Conservation (phyloP, 2,888 invertebrate species). For the Operophtera brumata region DNA sequence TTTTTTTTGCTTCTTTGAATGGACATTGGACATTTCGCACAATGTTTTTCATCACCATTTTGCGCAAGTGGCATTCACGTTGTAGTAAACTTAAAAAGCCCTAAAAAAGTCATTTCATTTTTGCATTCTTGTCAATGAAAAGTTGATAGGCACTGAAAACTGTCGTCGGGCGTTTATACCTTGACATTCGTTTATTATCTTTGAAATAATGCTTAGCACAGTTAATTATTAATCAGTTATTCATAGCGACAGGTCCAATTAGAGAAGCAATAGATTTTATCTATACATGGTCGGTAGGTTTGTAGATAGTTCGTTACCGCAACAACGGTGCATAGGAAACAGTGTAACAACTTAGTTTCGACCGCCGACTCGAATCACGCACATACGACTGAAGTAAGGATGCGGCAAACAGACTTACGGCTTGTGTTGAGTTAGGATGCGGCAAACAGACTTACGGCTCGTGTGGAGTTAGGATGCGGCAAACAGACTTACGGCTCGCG, state of each 20-base stretch:
- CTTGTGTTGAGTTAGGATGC: too few relatives aligned
- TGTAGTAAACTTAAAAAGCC: background rate
- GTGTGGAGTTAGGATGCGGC: too few relatives aligned
- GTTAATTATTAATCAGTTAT: constrained; percentile 30
- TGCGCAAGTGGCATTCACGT: background rate
- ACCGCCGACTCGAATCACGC: background rate
- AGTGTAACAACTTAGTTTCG: constrained; percentile 1
- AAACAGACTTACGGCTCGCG: too few relatives aligned
- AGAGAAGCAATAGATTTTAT: constrained; percentile 33
- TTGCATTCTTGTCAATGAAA: background rate
- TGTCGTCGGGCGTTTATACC: background rate
- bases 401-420: too few relatives aligned
- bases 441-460: too few relatives aligned
- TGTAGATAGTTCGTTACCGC: constrained; percentile 12
- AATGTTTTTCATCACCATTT: background rate
- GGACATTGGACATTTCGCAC: too few relatives aligned
- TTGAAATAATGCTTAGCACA: background rate
- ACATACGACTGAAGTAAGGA: background rate
- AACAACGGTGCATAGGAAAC: background rate
- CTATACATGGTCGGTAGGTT: constrained; percentile 23
- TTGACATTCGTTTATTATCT: too few relatives aligned
- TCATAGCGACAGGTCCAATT: constrained; percentile 31
- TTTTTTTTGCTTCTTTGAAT: too few relatives aligned
- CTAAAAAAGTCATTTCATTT: background rate
- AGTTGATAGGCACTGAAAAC: background rate